phyloP scores from a whole-genome alignment of 2,113 vertebrate genomes.

The Catharus fuscescens region DNA sequence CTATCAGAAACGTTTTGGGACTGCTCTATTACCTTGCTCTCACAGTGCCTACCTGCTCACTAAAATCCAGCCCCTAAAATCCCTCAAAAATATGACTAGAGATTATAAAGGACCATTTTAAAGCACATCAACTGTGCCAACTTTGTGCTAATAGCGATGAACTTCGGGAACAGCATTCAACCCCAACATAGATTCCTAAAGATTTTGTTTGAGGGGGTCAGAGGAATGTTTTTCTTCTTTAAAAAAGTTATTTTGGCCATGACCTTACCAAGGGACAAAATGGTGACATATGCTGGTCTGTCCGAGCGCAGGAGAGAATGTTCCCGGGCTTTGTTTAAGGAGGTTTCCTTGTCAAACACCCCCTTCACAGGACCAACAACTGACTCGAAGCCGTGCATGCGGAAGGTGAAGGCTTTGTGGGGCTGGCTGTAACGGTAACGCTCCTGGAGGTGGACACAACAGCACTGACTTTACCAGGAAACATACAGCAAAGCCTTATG shows the following conservation, averaged over 20 bases:
- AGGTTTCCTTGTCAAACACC: conserved; percentile 98
- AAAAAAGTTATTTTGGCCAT: background rate
- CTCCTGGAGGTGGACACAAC: conserved; percentile 76
- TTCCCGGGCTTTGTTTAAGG: conserved; percentile 96
- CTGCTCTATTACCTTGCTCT: background rate
- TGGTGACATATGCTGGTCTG: conserved; percentile 95
- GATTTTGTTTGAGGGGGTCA: no score
- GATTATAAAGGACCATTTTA: background rate
- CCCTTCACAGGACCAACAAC: conserved; percentile 97
- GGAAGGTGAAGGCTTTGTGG: conserved; percentile 96
- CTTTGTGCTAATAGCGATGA: background rate
- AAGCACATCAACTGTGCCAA: background rate
- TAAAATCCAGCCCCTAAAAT: background rate
- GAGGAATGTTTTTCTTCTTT: background rate
- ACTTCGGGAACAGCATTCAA: background rate
- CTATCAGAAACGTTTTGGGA: background rate
- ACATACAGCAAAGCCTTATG: background rate
- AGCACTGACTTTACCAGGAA: background rate
- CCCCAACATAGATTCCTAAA: background rate
- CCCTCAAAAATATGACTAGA: background rate
- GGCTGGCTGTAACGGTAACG: conserved; percentile 96
- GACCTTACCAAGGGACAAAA: conserved; percentile 91
- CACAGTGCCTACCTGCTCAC: background rate
- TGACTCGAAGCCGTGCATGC: conserved; percentile 97
- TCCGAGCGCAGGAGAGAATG: conserved; percentile 95